Base-by-base conservation (phyloP, 1,140 invertebrate species). In the Zaprionus africanus region DNA sequence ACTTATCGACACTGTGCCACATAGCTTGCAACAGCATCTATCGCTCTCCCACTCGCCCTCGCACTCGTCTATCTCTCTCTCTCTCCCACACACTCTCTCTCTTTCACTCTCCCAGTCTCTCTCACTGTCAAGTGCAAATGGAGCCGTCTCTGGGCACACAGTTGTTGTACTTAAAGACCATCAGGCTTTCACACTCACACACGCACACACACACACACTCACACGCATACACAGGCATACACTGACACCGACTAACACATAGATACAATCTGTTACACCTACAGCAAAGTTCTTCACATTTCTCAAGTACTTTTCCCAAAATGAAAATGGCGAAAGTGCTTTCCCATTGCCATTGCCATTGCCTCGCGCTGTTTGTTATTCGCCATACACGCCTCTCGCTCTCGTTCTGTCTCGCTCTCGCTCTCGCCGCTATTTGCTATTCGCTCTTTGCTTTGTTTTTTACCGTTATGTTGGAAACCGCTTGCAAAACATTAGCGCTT, bases 361-460 rank as follows among this genome's bases (percentile, higher is more conserved):
- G 36, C 59, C 66, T 60, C 46, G 19, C 54, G 70, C 70, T 74
- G 51, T 28, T 31, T 65, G 22, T 49, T 19, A 17, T 46, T 46
- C 26, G 22, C 36, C 28, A n/a, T 46, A 58, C 26, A 58, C 26
- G 57, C 34, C 15, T 12, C n/a, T 36, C 19, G 51, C 65, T 68
- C 22, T 22, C 22, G 22, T 22, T 22, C 22, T 22, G 1, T 34
- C 31, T 31, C 28, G 28, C 15, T 17, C 26, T 36, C 26, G 51
- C 66, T 74, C 31, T 36, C 7, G 31, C 56, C 31, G 31, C 31
- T 34, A 34, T 34, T 34, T 34, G 34, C 34, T 61, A 54, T 28
- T 56, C 41, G 56, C 65, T 49, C 17, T 59, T 36, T 51, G 60
- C 73, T 76, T 76, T 76, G 67, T 76, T 76, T 76, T 71, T 71